Evolutionary conservation across 2,797 vertebrate species (phyloP), one percentile per base, ranked within the genome.

Genomic region (Cetoscarus ocellatus): DNA sequence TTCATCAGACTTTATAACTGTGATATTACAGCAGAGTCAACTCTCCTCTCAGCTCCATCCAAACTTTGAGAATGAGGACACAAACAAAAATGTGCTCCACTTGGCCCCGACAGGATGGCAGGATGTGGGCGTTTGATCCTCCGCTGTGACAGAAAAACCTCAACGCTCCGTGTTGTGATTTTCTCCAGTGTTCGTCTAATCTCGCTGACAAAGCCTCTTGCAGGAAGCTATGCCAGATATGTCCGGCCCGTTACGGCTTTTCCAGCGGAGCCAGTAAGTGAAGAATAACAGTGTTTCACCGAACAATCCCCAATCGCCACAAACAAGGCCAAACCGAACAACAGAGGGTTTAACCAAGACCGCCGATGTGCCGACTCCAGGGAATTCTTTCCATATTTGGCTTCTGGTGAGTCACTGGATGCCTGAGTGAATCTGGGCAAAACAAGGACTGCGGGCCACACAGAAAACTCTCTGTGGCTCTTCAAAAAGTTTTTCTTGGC

Each of bases 181-280:
- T 88, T 83, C 80, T 57, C 75, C 81, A 75, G 65, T 86, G 82
- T 89, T 85, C 82, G 58, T 88, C 67, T 94, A 92, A 93, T 92
- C 91, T 91, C 80, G 56, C 10, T 65, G 78, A 93, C 92, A 92
- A 91, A 92, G 90, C 76, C 86, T 70, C 77, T 49, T 52, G 65
- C 79, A 76, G 83, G 82, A 88, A 93, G 86, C 86, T 93, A 93
- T 94, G 92, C 88, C 91, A 91, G 88, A 90, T 90, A 94, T 93
- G 91, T 92, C 91, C 90, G 86, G 88, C 77, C 54, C 5, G 75
- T 69, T 75, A 40, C 11, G 36, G 77, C 80, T 74, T 87, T 87
- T 86, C 85, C 83, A 86, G 79, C 80, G 82, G 61, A 65, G 84
- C 81, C 84, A 62, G 79, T 86, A 84, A 73, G 81, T 91, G 86